Conservation (phyloP, 1,140 invertebrate genomes). For the Sarcophaga peregrina region DNA sequence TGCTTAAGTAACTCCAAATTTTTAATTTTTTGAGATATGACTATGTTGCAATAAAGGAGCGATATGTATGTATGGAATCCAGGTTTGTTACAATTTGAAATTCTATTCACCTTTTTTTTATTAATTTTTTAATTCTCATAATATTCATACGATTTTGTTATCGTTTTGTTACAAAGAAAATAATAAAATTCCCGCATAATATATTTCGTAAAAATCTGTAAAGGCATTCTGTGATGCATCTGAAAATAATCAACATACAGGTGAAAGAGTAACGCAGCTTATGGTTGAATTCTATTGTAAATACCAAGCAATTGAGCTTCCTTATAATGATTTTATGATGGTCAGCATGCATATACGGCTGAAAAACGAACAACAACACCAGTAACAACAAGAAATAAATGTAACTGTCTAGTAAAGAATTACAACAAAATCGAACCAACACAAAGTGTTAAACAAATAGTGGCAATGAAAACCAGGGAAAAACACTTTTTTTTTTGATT, state of each 20-base stretch:
- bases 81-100: too few relatives aligned
- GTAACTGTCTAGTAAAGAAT: neutral
- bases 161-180: too few relatives aligned
- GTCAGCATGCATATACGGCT: neutral
- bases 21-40: too few relatives aligned
- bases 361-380: neutral
- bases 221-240: too few relatives aligned
- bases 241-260: neutral
- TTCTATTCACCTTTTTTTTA: too few relatives aligned
- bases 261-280: slow-evolving; percentile 41
- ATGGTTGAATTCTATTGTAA: slow-evolving; percentile 25
- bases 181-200: too few relatives aligned
- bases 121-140: too few relatives aligned
- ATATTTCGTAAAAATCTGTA: too few relatives aligned
- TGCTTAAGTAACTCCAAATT: too few relatives aligned
- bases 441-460: neutral
- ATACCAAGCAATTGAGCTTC: slow-evolving; percentile 34
- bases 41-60: too few relatives aligned
- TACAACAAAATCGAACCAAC: neutral
- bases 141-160: too few relatives aligned
- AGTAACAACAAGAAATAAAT: neutral
- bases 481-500: neutral
- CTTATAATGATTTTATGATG: slow-evolving; percentile 41
- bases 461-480: neutral
- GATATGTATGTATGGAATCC: too few relatives aligned